phyloP scores from a whole-genome alignment of 1,140 invertebrate species.

The Bombus breviceps region DNA sequence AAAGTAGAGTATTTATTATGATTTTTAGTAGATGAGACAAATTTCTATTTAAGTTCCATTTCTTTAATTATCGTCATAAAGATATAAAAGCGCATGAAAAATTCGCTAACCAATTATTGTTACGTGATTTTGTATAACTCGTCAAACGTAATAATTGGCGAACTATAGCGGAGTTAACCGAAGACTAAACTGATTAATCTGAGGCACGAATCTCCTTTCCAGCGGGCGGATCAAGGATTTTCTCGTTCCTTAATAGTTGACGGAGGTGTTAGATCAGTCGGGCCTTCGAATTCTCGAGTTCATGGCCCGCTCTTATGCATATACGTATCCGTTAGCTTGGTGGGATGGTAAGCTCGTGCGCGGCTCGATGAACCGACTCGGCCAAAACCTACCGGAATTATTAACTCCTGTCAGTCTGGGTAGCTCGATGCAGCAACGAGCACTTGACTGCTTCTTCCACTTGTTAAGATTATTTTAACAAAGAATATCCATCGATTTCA shows the following conservation, averaged over 20 bases:
- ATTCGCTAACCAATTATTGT: no score
- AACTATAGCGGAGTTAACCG: no score
- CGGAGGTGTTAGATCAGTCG: background rate
- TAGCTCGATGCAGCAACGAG: slow-evolving; percentile 43
- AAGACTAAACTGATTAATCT: background rate
- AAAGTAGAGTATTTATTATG: no score
- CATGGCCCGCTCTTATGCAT: slow-evolving; percentile 32
- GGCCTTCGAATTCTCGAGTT: slow-evolving; percentile 38
- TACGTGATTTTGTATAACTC: no score
- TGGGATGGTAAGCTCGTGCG: slow-evolving; percentile 42
- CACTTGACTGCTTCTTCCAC: slow-evolving; percentile 31
- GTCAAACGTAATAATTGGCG: no score
- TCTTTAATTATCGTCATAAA: no score
- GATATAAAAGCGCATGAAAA: no score
- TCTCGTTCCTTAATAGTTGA: background rate
- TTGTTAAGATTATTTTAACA: background rate
- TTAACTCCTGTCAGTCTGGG: slow-evolving; percentile 52
- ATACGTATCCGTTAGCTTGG: slow-evolving; percentile 7
- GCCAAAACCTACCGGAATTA: slow-evolving; percentile 47
- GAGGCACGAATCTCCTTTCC: background rate
- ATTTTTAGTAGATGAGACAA: no score
- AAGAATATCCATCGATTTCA: background rate
- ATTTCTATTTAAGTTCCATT: no score
- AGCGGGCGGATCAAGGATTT: background rate
- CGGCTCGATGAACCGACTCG: slow-evolving; percentile 53